phyloP scores from a whole-genome alignment of 1,140 invertebrate species.

The Triops longicaudatus region DNA sequence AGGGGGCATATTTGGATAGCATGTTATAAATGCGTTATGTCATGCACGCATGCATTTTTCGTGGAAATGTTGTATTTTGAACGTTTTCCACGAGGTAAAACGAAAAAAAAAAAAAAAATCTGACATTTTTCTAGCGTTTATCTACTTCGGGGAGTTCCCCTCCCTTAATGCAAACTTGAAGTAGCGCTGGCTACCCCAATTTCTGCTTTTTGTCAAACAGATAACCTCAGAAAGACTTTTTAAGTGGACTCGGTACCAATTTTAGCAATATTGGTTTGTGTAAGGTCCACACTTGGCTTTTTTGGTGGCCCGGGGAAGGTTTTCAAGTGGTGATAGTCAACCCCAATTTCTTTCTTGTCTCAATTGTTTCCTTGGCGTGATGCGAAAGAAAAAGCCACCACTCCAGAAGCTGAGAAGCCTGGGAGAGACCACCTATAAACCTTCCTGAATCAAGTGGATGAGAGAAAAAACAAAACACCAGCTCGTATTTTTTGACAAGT shows the following conservation, averaged over 20 bases:
- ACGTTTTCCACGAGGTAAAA: background rate
- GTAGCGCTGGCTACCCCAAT: background rate
- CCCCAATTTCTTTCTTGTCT: slow-evolving; percentile 1
- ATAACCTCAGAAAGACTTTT: background rate
- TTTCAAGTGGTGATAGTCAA: background rate
- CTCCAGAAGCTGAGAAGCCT: background rate
- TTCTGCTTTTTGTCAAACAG: background rate
- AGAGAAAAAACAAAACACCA: background rate
- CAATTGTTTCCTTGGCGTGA: slow-evolving; percentile 7
- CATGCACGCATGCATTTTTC: background rate
- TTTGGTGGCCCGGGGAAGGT: background rate
- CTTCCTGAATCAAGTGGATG: background rate
- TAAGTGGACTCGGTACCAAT: background rate
- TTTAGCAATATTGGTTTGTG: background rate
- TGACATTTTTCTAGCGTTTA: background rate
- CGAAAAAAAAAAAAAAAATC: background rate
- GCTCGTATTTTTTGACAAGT: background rate
- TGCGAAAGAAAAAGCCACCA: background rate
- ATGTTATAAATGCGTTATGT: background rate
- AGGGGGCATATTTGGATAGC: slow-evolving; percentile 4
- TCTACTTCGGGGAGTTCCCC: background rate
- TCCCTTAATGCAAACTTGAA: background rate
- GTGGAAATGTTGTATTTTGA: background rate
- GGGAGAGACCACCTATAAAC: background rate
- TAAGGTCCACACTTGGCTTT: background rate